Base-by-base conservation (phyloP, 2,888 invertebrate genomes). In the Nemapogon koenigi region DNA sequence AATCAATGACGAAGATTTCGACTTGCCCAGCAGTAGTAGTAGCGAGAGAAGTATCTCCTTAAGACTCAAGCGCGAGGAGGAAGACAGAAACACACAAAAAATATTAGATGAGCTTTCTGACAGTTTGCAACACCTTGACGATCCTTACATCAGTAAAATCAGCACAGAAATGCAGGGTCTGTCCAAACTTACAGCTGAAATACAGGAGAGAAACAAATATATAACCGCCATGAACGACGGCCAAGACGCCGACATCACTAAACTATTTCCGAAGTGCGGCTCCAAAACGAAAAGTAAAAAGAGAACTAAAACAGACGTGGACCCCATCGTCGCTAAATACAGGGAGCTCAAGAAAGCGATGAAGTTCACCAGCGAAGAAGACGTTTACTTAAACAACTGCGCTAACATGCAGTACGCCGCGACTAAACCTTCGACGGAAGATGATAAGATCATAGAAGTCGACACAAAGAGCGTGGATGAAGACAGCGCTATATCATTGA, bases 111-210 rank as follows among this genome's bases (percentile, higher is more conserved):
- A 78, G 48, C 52, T 80, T 11, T 75, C 78, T 14, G 71, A 76
- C 47, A 76, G 81, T 43, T 62, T 81, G 49, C 80, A 81, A 46
- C 80, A 81, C 52, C 68, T 83, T 40, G 81, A 83, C 56, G 85
- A 86, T 54, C 85, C 85, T 0, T 83, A 84, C 48, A 70, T 83
- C 35, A 81, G 76, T 52, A 79, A 83, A 56, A 59, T 84, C 32
- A 83, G 81, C 48, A 80, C 81, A 45, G 85, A 85, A 55, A 67
- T 82, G 46, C 70, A 82, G 47, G 81, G 81, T 36, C 57, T 83
- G 30, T 82, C 79, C 37, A 84, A 83, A 55, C 54, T 83, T 8
- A 82, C 80, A 47, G 75, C 80, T 18, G 83, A 83, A 50, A 67
- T 83, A 26, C 81, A 82, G 44, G 84, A 84, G 49, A 81, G 82